Evolutionary conservation across 2,888 invertebrate species (phyloP).

Genomic region (Luffia ferchaultella): DNA sequence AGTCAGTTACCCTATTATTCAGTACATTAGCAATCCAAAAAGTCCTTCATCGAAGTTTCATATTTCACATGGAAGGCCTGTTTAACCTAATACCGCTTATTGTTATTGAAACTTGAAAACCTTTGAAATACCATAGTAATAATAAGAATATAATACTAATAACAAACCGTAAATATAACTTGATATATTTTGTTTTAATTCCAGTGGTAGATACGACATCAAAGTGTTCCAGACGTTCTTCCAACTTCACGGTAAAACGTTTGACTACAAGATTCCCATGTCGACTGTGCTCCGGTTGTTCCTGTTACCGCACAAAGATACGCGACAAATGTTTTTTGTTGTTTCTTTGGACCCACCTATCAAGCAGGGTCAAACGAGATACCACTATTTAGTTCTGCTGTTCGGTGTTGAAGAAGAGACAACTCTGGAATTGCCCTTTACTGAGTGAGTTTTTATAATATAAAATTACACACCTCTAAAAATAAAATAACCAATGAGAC

Average conservation of each 20-base stretch:
- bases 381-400: slow-evolving; percentile 93
- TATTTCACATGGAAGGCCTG: too few relatives aligned
- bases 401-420: slow-evolving; percentile 96
- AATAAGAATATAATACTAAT: too few relatives aligned
- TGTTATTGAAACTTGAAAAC: too few relatives aligned
- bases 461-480: too few relatives aligned
- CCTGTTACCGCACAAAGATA: slow-evolving; percentile 95
- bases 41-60: too few relatives aligned
- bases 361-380: slow-evolving; percentile 98
- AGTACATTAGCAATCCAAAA: too few relatives aligned
- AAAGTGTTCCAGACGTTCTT: slow-evolving; percentile 83
- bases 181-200: slow-evolving; percentile 25
- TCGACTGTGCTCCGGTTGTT: slow-evolving; percentile 95
- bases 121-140: too few relatives aligned
- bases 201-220: slow-evolving; percentile 94
- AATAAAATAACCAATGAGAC: too few relatives aligned
- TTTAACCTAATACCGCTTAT: too few relatives aligned
- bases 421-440: slow-evolving; percentile 87
- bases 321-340: slow-evolving; percentile 98
- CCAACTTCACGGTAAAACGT: slow-evolving; percentile 92
- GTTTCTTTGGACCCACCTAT: slow-evolving; percentile 98
- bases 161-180: too few relatives aligned
- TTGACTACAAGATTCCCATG: slow-evolving; percentile 99
- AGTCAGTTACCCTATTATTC: too few relatives aligned
- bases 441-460: slow-evolving; percentile 80